Conservation (phyloP, 92 coral and sea anemone genomes). For the Pocillopora meandrina region DNA sequence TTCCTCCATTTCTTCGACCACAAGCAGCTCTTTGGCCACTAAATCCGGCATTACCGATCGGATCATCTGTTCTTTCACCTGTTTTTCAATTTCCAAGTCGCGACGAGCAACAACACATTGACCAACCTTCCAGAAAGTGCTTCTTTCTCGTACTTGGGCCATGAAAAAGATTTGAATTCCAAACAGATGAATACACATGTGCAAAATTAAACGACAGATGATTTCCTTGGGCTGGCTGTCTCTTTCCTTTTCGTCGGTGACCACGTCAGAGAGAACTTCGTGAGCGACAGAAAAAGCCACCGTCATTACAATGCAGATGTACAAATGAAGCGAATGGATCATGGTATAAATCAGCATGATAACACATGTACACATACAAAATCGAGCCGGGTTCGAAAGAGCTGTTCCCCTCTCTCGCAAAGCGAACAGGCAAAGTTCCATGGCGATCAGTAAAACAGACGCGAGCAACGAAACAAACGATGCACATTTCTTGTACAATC, state of each 20-base stretch:
- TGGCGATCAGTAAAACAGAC: conserved; percentile 77
- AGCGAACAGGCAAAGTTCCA: conserved; percentile 78
- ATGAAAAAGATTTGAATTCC: conserved; percentile 95
- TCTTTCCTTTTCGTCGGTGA: conserved; percentile 28
- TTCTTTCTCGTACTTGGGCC: conserved; percentile 99
- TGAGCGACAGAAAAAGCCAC: conserved; percentile 87
- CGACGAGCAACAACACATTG: conserved; percentile 96
- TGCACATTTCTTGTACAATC: conserved; percentile 83
- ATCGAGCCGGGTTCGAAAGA: conserved; percentile 86
- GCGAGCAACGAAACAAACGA: conserved; percentile 79
- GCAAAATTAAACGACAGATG: conserved; percentile 79
- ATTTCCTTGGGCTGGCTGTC: conserved; percentile 53
- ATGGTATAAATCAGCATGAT: conserved; percentile 94
- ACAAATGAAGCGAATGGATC: conserved; percentile 89
- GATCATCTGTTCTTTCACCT: conserved; percentile 93
- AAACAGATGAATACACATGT: conserved; percentile 89
- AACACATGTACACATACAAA: conserved; percentile 87
- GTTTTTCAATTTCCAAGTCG: conserved; percentile 94
- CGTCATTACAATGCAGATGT: conserved; percentile 87
- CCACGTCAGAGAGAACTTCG: conserved; percentile 78
- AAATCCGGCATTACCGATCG: conserved; percentile 95
- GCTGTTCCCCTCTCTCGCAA: conserved; percentile 45
- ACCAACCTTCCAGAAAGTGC: conserved; percentile 99
- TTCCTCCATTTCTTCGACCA: conserved; percentile 73
- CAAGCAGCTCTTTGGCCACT: conserved; percentile 79